These are phyloP conservation scores for Amblyopsis hoosieri DNA, from an alignment of 2,797 vertebrate genomes.

Conservation along the genomic window DNA sequence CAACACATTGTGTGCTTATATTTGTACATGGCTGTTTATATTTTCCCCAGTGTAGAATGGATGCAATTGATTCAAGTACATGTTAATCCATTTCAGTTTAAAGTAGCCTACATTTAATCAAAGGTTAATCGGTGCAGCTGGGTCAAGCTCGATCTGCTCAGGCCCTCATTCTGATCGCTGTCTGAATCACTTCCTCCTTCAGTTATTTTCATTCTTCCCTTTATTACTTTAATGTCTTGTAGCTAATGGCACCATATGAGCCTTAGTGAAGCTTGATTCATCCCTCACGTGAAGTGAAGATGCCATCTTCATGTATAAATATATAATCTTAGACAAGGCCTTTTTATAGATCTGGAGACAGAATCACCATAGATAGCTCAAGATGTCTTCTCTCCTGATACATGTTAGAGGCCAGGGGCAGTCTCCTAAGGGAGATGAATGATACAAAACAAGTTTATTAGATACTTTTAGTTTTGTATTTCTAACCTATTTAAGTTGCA, in stretches of 20 bases:
- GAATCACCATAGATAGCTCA: background rate
- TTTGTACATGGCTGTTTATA: slow-evolving; percentile 39
- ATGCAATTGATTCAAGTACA: slow-evolving; percentile 3
- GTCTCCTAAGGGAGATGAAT: background rate
- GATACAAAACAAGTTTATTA: background rate
- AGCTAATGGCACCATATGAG: background rate
- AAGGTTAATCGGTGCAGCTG: slow-evolving; percentile 8
- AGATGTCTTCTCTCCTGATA: background rate
- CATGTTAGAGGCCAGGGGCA: background rate
- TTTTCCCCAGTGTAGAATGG: slow-evolving; percentile 5
- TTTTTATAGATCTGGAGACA: background rate
- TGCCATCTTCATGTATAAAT: no score
- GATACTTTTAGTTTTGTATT: no score
- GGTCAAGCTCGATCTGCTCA: slow-evolving; percentile 6
- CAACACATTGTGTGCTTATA: slow-evolving; percentile 41
- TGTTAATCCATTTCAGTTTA: slow-evolving; percentile 15
- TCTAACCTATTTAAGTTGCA: no score
- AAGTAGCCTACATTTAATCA: background rate
- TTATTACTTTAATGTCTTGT: slow-evolving; percentile 1
- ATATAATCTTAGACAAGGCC: no score
- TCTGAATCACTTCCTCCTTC: slow-evolving; percentile 16
- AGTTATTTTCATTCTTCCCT: slow-evolving; percentile 5
- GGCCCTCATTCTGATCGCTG: slow-evolving; percentile 8
- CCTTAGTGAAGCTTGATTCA: slow-evolving; percentile 7
- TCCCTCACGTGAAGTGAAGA: background rate